phyloP scores from a whole-genome alignment of 2,888 invertebrate genomes.

The Mactromeris polynyma region DNA sequence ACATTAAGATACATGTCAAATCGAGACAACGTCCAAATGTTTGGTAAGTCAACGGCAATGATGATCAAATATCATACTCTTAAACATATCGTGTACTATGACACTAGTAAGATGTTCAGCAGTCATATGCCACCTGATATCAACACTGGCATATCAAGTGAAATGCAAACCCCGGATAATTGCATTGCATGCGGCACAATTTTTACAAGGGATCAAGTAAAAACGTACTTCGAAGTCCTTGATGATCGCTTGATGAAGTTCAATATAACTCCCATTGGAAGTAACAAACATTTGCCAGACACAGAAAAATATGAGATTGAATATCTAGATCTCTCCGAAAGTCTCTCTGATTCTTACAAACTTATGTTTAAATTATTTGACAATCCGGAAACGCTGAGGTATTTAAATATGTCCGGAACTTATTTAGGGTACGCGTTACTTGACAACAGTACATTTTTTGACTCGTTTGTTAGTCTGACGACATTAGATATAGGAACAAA shows the following conservation, averaged over 20 bases:
- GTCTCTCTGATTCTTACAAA: slow-evolving; percentile 13
- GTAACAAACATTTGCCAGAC: background rate
- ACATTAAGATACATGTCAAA: slow-evolving; percentile 27
- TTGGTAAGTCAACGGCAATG: slow-evolving; percentile 12
- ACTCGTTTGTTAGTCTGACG: background rate
- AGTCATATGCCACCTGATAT: slow-evolving; percentile 17
- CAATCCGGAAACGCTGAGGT: background rate
- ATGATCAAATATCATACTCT: background rate
- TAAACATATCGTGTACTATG: slow-evolving; percentile 19
- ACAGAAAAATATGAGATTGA: background rate
- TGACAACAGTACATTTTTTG: slow-evolving; percentile 5
- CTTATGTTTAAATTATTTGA: slow-evolving; percentile 2
- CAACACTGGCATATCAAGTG: background rate
- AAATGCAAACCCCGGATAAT: background rate
- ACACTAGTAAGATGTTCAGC: slow-evolving; percentile 25
- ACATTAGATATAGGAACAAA: slow-evolving; percentile 32
- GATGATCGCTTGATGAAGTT: background rate
- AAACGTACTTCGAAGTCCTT: background rate
- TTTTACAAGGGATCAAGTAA: background rate
- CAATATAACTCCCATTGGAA: background rate
- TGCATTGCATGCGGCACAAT: background rate
- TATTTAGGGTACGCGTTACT: slow-evolving; percentile 32
- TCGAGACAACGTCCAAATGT: slow-evolving; percentile 31
- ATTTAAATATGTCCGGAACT: slow-evolving; percentile 28
- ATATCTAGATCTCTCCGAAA: slow-evolving; percentile 40